Evolutionary conservation across 2,113 vertebrate species (phyloP).

Genomic region (Copsychus sechellarum): DNA sequence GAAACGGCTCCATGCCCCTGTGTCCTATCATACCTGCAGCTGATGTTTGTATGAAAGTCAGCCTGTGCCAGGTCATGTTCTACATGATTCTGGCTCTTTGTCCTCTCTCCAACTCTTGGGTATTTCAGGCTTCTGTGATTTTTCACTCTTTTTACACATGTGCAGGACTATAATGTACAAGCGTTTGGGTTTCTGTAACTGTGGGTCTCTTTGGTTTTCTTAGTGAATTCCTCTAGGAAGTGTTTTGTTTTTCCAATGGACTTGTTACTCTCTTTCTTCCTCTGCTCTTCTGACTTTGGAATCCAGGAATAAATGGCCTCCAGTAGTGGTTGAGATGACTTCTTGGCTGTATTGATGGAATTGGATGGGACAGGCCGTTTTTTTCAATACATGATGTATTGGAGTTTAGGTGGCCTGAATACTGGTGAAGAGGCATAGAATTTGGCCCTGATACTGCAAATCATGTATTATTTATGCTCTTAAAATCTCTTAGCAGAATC

Average conservation of each 20-base stretch:
- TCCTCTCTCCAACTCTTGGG: neutral
- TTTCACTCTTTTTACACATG: neutral
- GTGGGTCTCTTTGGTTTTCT: neutral
- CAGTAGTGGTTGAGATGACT: accelerated
- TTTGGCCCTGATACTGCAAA: neutral
- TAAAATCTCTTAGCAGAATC: neutral
- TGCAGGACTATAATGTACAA: neutral
- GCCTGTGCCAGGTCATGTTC: neutral
- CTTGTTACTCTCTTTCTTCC: neutral
- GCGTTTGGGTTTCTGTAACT: neutral
- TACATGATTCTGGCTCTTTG: neutral
- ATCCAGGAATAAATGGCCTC: neutral
- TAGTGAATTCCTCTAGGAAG: neutral
- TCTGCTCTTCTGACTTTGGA: neutral
- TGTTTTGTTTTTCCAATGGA: neutral
- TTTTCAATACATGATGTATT: neutral
- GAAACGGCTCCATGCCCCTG: neutral
- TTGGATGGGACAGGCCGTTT: neutral
- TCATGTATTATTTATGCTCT: neutral
- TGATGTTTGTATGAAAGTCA: neutral
- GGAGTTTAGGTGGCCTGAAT: neutral
- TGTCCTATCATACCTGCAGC: neutral
- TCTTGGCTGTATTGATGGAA: neutral
- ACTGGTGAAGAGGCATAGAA: neutral
- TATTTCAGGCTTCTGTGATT: neutral